Conservation (phyloP, 2,113 vertebrate genomes). For the Spea bombifrons region DNA sequence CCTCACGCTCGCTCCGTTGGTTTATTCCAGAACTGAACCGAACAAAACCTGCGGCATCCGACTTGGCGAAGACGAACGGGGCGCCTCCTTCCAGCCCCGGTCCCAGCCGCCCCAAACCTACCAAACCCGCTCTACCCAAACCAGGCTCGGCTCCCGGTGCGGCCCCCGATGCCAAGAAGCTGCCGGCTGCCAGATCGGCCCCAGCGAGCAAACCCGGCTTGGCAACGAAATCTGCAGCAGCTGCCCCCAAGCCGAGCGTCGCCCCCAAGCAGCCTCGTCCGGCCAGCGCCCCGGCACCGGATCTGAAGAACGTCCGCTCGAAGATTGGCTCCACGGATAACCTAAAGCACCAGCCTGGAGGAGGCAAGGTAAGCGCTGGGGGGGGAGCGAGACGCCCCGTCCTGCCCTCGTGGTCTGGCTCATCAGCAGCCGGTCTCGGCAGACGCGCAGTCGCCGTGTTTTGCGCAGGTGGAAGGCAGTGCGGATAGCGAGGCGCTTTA, state of each 20-base stretch:
- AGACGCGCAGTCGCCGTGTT: background rate
- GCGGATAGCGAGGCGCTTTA: background rate
- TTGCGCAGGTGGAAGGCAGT: no score
- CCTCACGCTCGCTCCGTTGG: no score
- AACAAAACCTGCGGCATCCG: slow-evolving; percentile 65
- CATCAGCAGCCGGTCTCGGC: background rate
- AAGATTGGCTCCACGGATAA: slow-evolving; percentile 91
- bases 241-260: slow-evolving; percentile 37
- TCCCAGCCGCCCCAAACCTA: slow-evolving; percentile 61
- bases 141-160: slow-evolving; percentile 51
- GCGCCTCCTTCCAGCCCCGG: slow-evolving; percentile 47
- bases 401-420: background rate
- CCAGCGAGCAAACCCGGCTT: slow-evolving; percentile 59
- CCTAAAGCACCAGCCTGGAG: slow-evolving; percentile 88
- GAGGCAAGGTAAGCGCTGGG: slow-evolving; percentile 79
- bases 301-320: slow-evolving; percentile 80
- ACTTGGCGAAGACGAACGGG: slow-evolving; percentile 53
- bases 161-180: slow-evolving; percentile 68
- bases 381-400: background rate
- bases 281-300: slow-evolving; percentile 60
- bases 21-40: slow-evolving; percentile 60
- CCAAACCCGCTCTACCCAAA: slow-evolving; percentile 55
- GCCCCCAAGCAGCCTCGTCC: slow-evolving; percentile 60
- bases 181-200: slow-evolving; percentile 55
- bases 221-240: background rate